A percentile compares a stretch with the other conserved stretches of the same genome.
Evolutionary conservation across 2,888 invertebrate species (phyloP).

Genomic region (Drosophila subquinaria): DNA sequence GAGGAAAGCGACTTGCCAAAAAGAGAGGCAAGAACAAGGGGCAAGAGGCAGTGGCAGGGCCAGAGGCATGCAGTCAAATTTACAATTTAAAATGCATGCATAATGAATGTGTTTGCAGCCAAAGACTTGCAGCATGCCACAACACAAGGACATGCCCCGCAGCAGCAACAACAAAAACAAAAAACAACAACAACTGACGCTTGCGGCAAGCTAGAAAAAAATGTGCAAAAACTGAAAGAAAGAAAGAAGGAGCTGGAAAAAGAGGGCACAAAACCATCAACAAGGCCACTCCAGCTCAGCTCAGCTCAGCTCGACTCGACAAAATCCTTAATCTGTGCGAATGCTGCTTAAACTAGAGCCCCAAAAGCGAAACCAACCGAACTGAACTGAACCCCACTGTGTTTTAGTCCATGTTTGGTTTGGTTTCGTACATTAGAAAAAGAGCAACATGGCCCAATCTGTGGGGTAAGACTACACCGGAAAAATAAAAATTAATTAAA

Average conservation of each 20-base stretch:
- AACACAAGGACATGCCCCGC: slow-evolving; percentile 55
- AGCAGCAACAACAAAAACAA: slow-evolving; percentile 20
- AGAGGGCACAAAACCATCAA: slow-evolving; percentile 43
- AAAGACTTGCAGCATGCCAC: slow-evolving; percentile 60
- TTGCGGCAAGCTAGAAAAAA: slow-evolving; percentile 17
- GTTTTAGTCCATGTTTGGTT: slow-evolving; percentile 19
- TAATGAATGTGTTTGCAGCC: slow-evolving; percentile 73
- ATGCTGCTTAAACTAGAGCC: slow-evolving; percentile 38
- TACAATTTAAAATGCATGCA: slow-evolving; percentile 78
- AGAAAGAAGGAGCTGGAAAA: slow-evolving; percentile 4
- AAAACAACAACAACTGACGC: slow-evolving; percentile 13
- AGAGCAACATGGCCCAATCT: slow-evolving; percentile 14
- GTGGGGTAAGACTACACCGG: slow-evolving; percentile 1
- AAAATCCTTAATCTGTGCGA: slow-evolving; percentile 69
- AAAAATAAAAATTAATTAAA: too few species aligned
- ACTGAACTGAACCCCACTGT: slow-evolving; percentile 22
- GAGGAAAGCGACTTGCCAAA: neutral
- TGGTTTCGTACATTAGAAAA: slow-evolving; percentile 56
- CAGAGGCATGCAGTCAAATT: slow-evolving; percentile 63
- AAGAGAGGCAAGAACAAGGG: neutral
- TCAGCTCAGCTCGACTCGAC: slow-evolving; percentile 26
- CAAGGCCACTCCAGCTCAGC: slow-evolving; percentile 51
- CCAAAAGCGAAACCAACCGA: slow-evolving; percentile 5
- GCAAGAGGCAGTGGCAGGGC: neutral
- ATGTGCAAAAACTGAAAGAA: slow-evolving; percentile 5